Conservation (phyloP, 1,140 invertebrate genomes). For the Dendrolimus punctatus region DNA sequence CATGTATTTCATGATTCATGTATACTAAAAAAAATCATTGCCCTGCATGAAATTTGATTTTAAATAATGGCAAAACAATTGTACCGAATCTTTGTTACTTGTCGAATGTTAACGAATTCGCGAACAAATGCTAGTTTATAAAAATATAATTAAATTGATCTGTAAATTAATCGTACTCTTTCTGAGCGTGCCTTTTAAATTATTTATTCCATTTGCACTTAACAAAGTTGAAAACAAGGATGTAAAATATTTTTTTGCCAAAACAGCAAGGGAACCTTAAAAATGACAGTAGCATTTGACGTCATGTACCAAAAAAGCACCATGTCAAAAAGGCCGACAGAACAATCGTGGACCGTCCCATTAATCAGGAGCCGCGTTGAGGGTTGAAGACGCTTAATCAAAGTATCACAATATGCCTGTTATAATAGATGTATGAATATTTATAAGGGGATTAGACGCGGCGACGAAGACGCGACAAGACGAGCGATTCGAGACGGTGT, state of each 20-base stretch:
- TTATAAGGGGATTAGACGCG: conserved; percentile 56
- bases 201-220: too few relatives aligned
- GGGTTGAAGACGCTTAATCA: conserved; percentile 59
- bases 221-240: too few relatives aligned
- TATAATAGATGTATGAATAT: conserved; percentile 58
- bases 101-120: too few relatives aligned
- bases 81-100: too few relatives aligned
- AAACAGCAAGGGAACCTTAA: conserved; percentile 3
- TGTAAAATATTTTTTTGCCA: not conserved
- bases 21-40: too few relatives aligned
- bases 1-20: too few relatives aligned
- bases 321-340: conserved; percentile 8
- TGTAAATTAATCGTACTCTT: too few relatives aligned
- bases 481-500: conserved; percentile 33
- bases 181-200: too few relatives aligned
- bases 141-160: too few relatives aligned
- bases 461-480: conserved; percentile 20
- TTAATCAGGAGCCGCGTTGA: conserved; percentile 35
- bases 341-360: conserved; percentile 14
- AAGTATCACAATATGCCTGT: conserved; percentile 60
- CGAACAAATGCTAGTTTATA: too few relatives aligned
- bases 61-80: too few relatives aligned
- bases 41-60: too few relatives aligned
- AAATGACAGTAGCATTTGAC: conserved; percentile 36
- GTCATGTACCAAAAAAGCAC: not conserved